phyloP scores from a whole-genome alignment of 2,797 vertebrate genomes.

The Phoxinus dragarum region DNA sequence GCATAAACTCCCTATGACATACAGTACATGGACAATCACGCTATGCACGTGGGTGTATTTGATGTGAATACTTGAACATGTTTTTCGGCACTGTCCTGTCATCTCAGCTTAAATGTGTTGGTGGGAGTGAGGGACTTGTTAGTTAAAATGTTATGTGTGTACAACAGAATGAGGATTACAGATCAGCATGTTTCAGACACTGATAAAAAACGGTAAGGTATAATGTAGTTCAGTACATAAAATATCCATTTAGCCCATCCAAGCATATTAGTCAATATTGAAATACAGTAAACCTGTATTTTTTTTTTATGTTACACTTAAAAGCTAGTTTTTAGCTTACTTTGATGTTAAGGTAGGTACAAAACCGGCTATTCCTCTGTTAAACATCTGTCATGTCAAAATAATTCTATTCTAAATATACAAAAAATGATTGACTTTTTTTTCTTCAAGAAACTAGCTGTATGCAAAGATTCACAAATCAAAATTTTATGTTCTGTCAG shows the following conservation, averaged over 20 bases:
- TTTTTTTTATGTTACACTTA: background rate
- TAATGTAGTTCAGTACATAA: background rate
- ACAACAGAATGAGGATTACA: slow-evolving; percentile 36
- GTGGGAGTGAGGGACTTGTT: slow-evolving; percentile 70
- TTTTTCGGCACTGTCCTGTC: slow-evolving; percentile 23
- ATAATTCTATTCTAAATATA: background rate
- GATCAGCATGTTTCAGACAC: background rate
- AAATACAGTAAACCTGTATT: background rate
- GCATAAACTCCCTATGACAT: slow-evolving; percentile 16
- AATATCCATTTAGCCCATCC: background rate
- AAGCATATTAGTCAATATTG: background rate
- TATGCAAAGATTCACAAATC: slow-evolving; percentile 10
- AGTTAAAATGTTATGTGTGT: slow-evolving; percentile 59
- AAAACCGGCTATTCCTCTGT: background rate
- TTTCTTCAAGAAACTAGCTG: background rate
- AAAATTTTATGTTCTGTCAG: slow-evolving; percentile 16
- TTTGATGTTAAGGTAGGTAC: background rate
- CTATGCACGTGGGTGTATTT: background rate
- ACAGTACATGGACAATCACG: slow-evolving; percentile 13
- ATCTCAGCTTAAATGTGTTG: slow-evolving; percentile 25
- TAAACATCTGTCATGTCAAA: background rate
- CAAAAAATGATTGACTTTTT: slow-evolving; percentile 6
- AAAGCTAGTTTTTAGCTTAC: background rate
- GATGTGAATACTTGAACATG: slow-evolving; percentile 3
- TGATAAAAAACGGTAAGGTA: background rate